Percentiles rank a stretch among this genome's conserved stretches.
Evolutionary conservation across 2,113 vertebrate genomes (phyloP).

Genomic region (Theristicus caerulescens): DNA sequence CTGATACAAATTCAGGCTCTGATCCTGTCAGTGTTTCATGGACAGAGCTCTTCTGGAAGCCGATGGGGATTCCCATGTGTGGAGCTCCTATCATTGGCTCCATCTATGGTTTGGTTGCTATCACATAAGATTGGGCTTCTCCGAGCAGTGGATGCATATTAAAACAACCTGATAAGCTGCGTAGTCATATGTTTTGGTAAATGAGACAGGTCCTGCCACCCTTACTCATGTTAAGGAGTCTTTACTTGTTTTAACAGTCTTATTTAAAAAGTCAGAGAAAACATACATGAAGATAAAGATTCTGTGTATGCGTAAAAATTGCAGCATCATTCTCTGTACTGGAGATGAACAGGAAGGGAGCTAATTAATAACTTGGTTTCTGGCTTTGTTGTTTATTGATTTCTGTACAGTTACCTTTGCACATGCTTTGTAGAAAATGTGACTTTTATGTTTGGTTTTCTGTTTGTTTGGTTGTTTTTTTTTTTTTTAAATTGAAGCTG

Average conservation of each 20-base stretch:
- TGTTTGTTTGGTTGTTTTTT: background rate
- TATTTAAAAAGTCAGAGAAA: background rate
- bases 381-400: constrained; percentile 41
- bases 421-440: background rate
- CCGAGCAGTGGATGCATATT: background rate
- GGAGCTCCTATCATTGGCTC: background rate
- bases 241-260: background rate
- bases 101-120: background rate
- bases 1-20: background rate
- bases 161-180: background rate
- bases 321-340: constrained; percentile 16
- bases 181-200: background rate
- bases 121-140: background rate
- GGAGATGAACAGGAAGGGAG: constrained; percentile 10
- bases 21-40: background rate
- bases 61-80: background rate
- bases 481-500: background rate
- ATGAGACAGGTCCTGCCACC: background rate
- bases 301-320: background rate
- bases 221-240: background rate
- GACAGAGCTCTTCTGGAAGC: background rate
- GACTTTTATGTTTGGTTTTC: background rate
- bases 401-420: constrained; percentile 44
- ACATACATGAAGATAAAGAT: background rate
- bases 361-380: constrained; percentile 50